Percentiles rank a stretch among this genome's conserved stretches.
Conservation (phyloP, 1,140 invertebrate species). For the Drosophila pachea region DNA sequence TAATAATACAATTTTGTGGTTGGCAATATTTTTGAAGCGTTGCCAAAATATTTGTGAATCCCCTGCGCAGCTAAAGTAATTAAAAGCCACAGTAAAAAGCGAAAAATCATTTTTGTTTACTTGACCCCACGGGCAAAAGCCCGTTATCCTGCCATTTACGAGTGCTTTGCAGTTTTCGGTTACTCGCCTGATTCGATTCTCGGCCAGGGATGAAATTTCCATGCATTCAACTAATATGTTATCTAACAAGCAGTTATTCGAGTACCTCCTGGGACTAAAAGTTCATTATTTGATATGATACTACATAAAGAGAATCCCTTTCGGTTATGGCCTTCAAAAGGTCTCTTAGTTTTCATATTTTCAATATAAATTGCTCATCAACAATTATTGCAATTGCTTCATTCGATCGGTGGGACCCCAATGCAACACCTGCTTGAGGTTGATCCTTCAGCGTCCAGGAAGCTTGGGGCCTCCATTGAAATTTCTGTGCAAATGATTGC, state of each 20-base stretch:
- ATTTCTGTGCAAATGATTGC: conserved; percentile 69
- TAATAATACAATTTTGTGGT: conserved; percentile 25
- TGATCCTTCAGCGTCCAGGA: not conserved
- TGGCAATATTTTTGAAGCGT: conserved; percentile 59
- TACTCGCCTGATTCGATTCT: not conserved
- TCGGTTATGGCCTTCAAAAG: too few relatives aligned
- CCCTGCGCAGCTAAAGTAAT: conserved; percentile 39
- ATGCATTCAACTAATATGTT: too few relatives aligned
- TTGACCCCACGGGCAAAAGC: not conserved
- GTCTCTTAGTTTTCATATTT: too few relatives aligned
- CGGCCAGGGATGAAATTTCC: not conserved
- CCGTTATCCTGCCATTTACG: not conserved
- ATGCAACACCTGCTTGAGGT: too few relatives aligned
- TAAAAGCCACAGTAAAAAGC: conserved; percentile 29
- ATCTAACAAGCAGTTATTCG: too few relatives aligned
- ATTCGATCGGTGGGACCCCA: too few relatives aligned
- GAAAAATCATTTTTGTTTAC: conserved; percentile 13
- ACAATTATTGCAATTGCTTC: too few relatives aligned
- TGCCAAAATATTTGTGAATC: conserved; percentile 60
- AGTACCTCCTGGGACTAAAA: too few relatives aligned
- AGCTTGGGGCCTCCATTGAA: conserved; percentile 38
- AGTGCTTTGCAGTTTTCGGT: conserved; percentile 3
- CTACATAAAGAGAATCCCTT: too few relatives aligned
- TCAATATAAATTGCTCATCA: too few relatives aligned
- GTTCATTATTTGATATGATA: too few relatives aligned